A percentile compares a stretch with the other conserved stretches of the same genome.
These are phyloP conservation scores for Aculops lycopersici DNA, from an alignment of 1,140 invertebrate species.

Conservation along the genomic window DNA sequence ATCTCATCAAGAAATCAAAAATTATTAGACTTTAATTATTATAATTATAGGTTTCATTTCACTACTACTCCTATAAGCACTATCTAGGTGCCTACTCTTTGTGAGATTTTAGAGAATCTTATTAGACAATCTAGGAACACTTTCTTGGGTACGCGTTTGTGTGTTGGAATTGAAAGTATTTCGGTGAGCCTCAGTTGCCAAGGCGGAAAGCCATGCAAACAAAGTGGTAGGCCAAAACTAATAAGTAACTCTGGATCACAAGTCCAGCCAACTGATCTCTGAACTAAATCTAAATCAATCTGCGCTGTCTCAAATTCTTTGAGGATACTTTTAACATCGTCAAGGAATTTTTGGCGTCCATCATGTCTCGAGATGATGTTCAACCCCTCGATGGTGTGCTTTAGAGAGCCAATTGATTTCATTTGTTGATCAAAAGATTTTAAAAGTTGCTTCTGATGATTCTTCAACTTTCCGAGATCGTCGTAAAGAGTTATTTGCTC, in stretches of 20 bases:
- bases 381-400: neutral
- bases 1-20: too few species aligned
- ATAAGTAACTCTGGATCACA: constrained; percentile 2
- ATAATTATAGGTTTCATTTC: constrained; percentile 11
- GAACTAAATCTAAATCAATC: neutral
- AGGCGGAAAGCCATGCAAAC: constrained; percentile 3
- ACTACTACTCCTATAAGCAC: neutral
- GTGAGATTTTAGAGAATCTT: constrained; percentile 3
- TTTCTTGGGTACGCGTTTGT: neutral
- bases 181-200: constrained; percentile 7
- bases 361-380: neutral
- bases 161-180: constrained; percentile 1
- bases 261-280: neutral
- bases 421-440: too few species aligned
- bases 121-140: constrained; percentile 1
- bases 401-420: too few species aligned
- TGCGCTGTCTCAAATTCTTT: neutral
- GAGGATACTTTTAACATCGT: neutral
- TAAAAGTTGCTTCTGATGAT: too few species aligned
- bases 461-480: neutral
- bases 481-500: neutral
- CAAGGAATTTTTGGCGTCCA: neutral
- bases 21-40: too few species aligned
- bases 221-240: neutral
- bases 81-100: neutral